A percentile compares a stretch with the other conserved stretches of the same genome.
These are phyloP conservation scores for Chromoteleia sp. DNA, from an alignment of 2,888 invertebrate genomes.

Conservation along the genomic window DNA sequence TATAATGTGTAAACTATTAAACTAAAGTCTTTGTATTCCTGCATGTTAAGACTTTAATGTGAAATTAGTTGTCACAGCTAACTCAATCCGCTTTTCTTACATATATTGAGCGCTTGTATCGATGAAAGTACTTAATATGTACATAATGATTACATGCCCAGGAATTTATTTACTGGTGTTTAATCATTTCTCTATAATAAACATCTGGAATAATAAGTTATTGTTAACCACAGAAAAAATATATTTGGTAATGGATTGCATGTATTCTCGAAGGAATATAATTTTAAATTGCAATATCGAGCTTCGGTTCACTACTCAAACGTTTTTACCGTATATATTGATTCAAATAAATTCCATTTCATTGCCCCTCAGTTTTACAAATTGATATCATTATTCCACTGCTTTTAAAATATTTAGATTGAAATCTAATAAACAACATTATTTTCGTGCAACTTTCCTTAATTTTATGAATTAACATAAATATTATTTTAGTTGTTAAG, in stretches of 20 bases:
- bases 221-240: conserved; percentile 7
- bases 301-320: conserved; percentile 19
- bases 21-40: neutral
- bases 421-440: too few species aligned
- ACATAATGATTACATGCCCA: neutral
- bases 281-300: conserved; percentile 41
- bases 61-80: neutral
- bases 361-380: conserved; percentile 27
- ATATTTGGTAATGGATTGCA: conserved; percentile 6
- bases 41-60: neutral
- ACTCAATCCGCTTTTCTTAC: neutral
- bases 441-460: too few species aligned
- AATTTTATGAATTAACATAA: too few species aligned
- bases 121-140: neutral
- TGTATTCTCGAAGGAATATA: conserved; percentile 19
- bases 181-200: conserved; percentile 7
- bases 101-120: neutral
- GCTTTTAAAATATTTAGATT: neutral
- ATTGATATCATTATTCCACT: conserved; percentile 5
- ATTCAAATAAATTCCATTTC: conserved; percentile 48
- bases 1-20: neutral
- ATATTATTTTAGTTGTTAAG: too few species aligned
- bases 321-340: conserved; percentile 28
- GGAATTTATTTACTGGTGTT: conserved; percentile 4
- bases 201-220: conserved; percentile 9